These are phyloP conservation scores for Poecilia gillii DNA, from an alignment of 2,797 vertebrate genomes.

Conservation along the genomic window DNA sequence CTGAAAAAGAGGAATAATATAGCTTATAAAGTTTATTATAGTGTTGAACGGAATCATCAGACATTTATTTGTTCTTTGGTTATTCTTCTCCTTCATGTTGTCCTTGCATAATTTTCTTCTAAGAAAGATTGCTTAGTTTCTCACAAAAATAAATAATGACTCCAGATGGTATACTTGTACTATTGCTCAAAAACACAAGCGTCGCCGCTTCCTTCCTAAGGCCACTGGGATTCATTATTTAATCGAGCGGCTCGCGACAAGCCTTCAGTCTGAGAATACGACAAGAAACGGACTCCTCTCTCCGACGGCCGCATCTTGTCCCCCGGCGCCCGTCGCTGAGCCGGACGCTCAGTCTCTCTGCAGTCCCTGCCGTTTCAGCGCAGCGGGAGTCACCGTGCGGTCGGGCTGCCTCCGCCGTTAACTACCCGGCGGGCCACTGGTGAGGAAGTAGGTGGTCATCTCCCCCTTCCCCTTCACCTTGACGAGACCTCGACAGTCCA, in stretches of 20 bases:
- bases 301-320: constrained; percentile 37
- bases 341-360: constrained; percentile 58
- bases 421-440: constrained; percentile 87
- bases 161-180: constrained; percentile 72
- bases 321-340: constrained; percentile 33
- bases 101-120: constrained; percentile 80
- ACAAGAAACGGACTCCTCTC: constrained; percentile 51
- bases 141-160: constrained; percentile 78
- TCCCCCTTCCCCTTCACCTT: constrained; percentile 98
- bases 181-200: constrained; percentile 74
- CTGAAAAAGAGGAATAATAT: constrained; percentile 60
- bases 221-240: constrained; percentile 77
- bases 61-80: constrained; percentile 85
- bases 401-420: constrained; percentile 72
- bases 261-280: constrained; percentile 50
- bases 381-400: constrained; percentile 54
- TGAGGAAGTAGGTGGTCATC: constrained; percentile 98
- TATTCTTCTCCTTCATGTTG: constrained; percentile 75
- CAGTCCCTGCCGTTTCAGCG: constrained; percentile 60
- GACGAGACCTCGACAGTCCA: constrained; percentile 92
- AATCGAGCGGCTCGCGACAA: constrained; percentile 63
- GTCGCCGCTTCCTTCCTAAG: constrained; percentile 74
- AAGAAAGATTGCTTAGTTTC: constrained; percentile 49
- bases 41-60: constrained; percentile 54
- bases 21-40: constrained; percentile 47